A percentile compares a stretch with the other conserved stretches of the same genome.
These are phyloP conservation scores for Corythaeola cristata DNA, from an alignment of 2,113 vertebrate species.

Conservation along the genomic window DNA sequence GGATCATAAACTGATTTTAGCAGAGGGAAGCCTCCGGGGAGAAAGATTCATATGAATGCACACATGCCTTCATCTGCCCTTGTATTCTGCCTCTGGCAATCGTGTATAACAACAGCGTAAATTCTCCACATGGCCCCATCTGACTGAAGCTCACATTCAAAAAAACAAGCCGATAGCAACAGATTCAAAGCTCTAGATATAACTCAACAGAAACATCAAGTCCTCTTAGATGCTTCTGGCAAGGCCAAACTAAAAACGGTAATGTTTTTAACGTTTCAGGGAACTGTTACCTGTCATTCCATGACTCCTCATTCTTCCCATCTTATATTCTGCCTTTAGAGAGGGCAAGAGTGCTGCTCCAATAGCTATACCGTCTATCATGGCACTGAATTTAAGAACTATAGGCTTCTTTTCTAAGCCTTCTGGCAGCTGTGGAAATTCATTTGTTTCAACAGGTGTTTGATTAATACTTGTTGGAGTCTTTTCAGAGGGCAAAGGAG, in stretches of 20 bases:
- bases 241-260: not conserved
- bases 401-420: conserved; percentile 98
- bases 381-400: conserved; percentile 97
- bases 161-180: not conserved
- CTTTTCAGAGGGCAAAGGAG: conserved; percentile 89
- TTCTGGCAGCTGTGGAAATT: conserved; percentile 97
- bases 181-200: not conserved
- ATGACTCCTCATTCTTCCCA: conserved; percentile 96
- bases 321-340: conserved; percentile 96
- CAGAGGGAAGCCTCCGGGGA: not conserved
- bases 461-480: conserved; percentile 91
- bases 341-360: conserved; percentile 95
- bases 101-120: not conserved
- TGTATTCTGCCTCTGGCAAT: not conserved
- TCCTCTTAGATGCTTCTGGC: not conserved
- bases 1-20: not conserved
- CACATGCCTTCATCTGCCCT: not conserved
- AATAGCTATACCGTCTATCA: conserved; percentile 96
- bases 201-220: not conserved
- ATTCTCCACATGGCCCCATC: too few relatives aligned
- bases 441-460: conserved; percentile 93
- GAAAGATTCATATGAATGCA: not conserved
- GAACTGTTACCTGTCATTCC: conserved; percentile 88
- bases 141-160: not conserved
- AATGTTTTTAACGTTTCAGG: not conserved